Conservation (phyloP, 2,113 vertebrate genomes). For the Orthonyx spaldingii region DNA sequence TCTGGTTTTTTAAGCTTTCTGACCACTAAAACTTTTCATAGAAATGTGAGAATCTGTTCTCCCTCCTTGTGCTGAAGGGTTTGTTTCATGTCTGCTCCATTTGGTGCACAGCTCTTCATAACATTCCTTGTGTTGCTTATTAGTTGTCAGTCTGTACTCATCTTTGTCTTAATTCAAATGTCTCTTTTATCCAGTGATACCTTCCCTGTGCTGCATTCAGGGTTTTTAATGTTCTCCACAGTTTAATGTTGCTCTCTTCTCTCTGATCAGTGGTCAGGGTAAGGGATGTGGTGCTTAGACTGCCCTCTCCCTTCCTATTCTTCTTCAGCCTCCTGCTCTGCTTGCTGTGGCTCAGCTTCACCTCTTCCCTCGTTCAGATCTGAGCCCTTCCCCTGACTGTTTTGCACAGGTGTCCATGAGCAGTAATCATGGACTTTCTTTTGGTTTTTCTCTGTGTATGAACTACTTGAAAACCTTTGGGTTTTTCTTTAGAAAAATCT, state of each 20-base stretch:
- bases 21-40: background rate
- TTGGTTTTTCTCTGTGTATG: background rate
- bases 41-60: background rate
- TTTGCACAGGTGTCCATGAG: background rate
- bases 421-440: background rate
- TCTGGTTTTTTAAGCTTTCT: background rate
- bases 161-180: background rate
- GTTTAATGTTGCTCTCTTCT: background rate
- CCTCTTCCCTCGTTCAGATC: background rate
- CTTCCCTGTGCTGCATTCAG: rapidly evolving
- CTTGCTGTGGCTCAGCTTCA: background rate
- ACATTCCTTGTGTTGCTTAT: background rate
- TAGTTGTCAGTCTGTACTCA: background rate
- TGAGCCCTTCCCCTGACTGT: background rate
- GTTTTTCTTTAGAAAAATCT: background rate
- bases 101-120: background rate
- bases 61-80: background rate
- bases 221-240: background rate
- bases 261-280: background rate
- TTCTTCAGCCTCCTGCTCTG: background rate
- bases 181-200: background rate
- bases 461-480: background rate
- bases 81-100: background rate
- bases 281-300: rapidly evolving
- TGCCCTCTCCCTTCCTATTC: background rate